Evolutionary conservation across 2,797 vertebrate species (phyloP).

Genomic region (Lepilemur septentrionalis): DNA sequence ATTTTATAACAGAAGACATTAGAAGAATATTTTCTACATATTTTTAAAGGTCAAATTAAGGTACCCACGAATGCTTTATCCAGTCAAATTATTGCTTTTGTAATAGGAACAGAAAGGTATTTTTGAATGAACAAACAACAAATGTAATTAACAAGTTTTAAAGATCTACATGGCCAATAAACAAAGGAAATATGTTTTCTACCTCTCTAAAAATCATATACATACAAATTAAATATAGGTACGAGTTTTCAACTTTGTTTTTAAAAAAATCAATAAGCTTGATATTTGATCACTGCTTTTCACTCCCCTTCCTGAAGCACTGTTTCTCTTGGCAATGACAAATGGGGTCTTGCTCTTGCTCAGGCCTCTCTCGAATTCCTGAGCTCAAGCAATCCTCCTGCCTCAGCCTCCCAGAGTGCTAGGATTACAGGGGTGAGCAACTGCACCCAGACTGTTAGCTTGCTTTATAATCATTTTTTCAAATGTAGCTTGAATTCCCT

Average conservation of each 20-base stretch:
- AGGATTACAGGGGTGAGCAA: too few relatives aligned
- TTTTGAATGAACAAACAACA: neutral
- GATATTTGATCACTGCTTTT: neutral
- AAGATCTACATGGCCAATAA: neutral
- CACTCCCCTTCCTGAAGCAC: neutral
- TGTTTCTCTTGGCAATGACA: neutral
- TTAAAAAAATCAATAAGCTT: neutral
- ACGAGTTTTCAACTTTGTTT: neutral
- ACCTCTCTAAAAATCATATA: neutral
- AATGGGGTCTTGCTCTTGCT: too few relatives aligned
- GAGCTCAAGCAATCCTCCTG: too few relatives aligned
- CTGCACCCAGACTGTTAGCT: neutral
- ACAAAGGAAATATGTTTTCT: neutral
- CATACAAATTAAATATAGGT: neutral
- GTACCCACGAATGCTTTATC: neutral
- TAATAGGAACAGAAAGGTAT: neutral
- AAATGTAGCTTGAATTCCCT: neutral
- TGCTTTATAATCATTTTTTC: constrained; percentile 10
- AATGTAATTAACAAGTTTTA: neutral
- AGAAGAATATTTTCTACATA: neutral
- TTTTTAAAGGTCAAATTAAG: neutral
- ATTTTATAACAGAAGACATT: neutral
- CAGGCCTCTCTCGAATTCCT: too few relatives aligned
- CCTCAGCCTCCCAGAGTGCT: too few relatives aligned
- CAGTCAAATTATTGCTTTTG: neutral